These are phyloP conservation scores for Cepaea nemoralis DNA, from an alignment of 1,140 invertebrate species.

Conservation along the genomic window DNA sequence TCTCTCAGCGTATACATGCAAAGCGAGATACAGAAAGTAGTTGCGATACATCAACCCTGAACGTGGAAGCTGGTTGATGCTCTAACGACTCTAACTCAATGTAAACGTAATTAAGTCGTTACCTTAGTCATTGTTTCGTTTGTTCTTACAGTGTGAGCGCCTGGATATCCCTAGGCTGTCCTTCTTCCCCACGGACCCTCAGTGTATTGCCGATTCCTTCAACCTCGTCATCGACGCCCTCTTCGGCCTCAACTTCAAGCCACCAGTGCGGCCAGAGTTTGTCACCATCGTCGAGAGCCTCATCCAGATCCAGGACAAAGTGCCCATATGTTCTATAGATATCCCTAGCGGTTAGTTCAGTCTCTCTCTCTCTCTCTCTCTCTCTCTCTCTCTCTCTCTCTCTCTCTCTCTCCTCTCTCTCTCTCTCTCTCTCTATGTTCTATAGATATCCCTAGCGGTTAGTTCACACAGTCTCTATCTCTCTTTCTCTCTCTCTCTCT, in stretches of 20 bases:
- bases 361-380: too few species aligned
- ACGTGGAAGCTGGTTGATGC: too few species aligned
- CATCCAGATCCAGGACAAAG: conserved; percentile 73
- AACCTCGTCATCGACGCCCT: conserved; percentile 82
- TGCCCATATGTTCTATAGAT: conserved; percentile 91
- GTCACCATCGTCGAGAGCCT: conserved; percentile 78
- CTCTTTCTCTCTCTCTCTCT: too few species aligned
- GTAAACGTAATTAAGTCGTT: too few species aligned
- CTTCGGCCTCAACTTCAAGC: conserved; percentile 97
- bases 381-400: too few species aligned
- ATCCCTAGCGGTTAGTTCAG: conserved; percentile 84
- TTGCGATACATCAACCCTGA: too few species aligned
- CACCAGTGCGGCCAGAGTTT: conserved; percentile 85
- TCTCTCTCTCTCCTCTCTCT: too few species aligned
- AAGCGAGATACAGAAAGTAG: too few species aligned
- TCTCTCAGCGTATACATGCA: too few species aligned
- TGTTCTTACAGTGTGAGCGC: conserved; percentile 81
- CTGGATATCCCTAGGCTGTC: conserved; percentile 85
- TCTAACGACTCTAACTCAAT: too few species aligned
- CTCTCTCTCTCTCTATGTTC: too few species aligned
- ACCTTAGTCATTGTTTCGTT: too few species aligned
- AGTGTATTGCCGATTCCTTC: conserved; percentile 68
- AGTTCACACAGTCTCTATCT: background rate
- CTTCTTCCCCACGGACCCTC: conserved; percentile 75
- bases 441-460: conserved; percentile 93